phyloP scores from a whole-genome alignment of 2,888 invertebrate genomes.

The Melieria picta region DNA sequence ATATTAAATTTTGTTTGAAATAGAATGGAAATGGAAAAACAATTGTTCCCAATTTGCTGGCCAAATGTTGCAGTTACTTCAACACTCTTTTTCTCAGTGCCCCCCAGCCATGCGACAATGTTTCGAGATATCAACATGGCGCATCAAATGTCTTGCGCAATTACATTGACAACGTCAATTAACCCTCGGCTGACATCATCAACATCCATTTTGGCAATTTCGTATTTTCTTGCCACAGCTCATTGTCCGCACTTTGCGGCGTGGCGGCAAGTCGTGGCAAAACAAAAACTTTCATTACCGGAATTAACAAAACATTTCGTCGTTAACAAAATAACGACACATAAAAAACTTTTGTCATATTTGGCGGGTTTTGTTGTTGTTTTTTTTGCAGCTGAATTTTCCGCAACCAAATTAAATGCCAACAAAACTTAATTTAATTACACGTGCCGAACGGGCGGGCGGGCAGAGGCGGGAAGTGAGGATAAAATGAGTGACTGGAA shows the following conservation, averaged over 20 bases:
- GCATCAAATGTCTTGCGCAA: constrained; percentile 33
- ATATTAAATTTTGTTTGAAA: too few species aligned
- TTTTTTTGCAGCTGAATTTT: constrained; percentile 1
- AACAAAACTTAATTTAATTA: constrained; percentile 34
- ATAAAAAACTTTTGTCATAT: constrained; percentile 1
- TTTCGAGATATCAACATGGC: constrained; percentile 6
- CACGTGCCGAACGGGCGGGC: constrained; percentile 1
- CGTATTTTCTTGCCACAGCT: background rate
- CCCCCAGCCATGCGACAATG: too few species aligned
- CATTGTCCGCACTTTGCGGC: background rate
- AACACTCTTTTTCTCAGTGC: too few species aligned
- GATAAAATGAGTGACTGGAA: background rate
- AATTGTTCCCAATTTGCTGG: too few species aligned
- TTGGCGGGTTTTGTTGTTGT: constrained; percentile 20
- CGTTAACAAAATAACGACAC: constrained; percentile 27
- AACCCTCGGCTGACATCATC: constrained; percentile 31
- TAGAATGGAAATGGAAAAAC: too few species aligned
- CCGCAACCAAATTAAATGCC: constrained; percentile 9
- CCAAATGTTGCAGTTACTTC: too few species aligned
- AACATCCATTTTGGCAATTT: constrained; percentile 13
- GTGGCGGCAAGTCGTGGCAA: too few species aligned
- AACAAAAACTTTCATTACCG: constrained; percentile 29
- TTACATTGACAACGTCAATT: constrained; percentile 32
- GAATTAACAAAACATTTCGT: constrained; percentile 30
- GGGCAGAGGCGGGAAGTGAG: background rate